Evolutionary conservation across 2,113 vertebrate species (phyloP), one percentile per base, ranked within the genome.

Genomic region (Xiphophorus hellerii): DNA sequence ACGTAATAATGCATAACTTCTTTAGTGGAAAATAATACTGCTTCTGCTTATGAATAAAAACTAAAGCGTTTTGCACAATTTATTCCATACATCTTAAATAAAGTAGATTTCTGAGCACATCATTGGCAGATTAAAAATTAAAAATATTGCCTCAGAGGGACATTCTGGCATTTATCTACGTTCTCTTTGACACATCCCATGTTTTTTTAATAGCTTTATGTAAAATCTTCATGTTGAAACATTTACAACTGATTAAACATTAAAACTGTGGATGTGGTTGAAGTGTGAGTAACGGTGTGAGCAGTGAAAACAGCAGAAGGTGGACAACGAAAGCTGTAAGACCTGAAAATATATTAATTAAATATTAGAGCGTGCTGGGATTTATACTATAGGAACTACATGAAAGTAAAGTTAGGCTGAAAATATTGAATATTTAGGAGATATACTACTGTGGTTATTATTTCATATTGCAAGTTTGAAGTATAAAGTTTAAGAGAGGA

Each of bases 201-300:
- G 51, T 58, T 58, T 58, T 58, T 58, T 58, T 25, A 58, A 58
- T 58, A 58, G 51, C 51, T n/a, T 58, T 58, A 58, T 58, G 51
- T 25, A n/a, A 58, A 58, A 58, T 58, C 25, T 9, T 58, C 9
- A 10, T 58, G 51, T 58, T 58, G 22, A n/a, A 58, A 3, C 51
- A 58, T n/a, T 58, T 58, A 58, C n/a, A 58, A 58, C 22, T 3
- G 51, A 58, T 58, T 58, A 58, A 58, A 58, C 22, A 58, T 58
- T 58, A 17, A 58, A n/a, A n/a, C 51, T 58, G 51, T 2, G 9
- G 22, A n/a, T 58, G 25, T 58, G 51, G 20, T n/a, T 58, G 51
- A 58, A 25, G 25, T 58, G 51, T 25, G 51, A 54, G 39, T 42
- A 42, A 42, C 39, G 10, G 35, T 2, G 35, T 37, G 35, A 37